Percentiles rank a stretch among this genome's conserved stretches.
Evolutionary conservation across 2,113 vertebrate species (phyloP).

Genomic region (Xiphophorus hellerii): DNA sequence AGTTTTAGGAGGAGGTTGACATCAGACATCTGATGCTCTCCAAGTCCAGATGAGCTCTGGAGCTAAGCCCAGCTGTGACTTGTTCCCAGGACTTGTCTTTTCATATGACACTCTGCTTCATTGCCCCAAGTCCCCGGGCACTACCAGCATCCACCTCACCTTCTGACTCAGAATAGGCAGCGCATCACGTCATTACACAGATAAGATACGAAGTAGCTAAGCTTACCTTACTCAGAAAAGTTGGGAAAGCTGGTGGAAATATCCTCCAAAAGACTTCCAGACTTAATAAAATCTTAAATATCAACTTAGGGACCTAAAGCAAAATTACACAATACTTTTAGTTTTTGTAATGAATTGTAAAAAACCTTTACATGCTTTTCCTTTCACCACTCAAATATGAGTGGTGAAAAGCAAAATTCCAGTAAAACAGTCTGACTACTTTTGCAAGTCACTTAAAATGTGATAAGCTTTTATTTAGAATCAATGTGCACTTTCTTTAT

Average conservation of each 20-base stretch:
- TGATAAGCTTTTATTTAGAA: conserved; percentile 17
- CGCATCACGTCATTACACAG: conserved; percentile 28
- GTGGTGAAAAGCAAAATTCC: no score
- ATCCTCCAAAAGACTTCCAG: no score
- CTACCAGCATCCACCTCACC: conserved; percentile 50
- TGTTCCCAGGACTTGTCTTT: conserved; percentile 43
- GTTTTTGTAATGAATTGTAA: no score
- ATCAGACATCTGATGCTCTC: conserved; percentile 52
- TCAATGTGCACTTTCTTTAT: conserved; percentile 19
- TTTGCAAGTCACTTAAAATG: conserved; percentile 6
- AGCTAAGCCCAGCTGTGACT: conserved; percentile 51
- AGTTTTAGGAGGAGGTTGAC: conserved; percentile 56
- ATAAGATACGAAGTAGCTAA: conserved; percentile 38
- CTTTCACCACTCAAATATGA: no score
- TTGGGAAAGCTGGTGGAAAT: no score
- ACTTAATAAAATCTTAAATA: no score
- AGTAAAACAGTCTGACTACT: not conserved
- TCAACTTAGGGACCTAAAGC: no score
- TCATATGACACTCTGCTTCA: conserved; percentile 38
- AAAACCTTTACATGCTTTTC: no score
- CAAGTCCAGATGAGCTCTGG: conserved; percentile 61
- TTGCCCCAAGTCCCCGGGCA: conserved; percentile 39
- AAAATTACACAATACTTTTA: no score
- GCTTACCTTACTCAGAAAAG: not conserved
- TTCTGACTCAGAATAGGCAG: conserved; percentile 60